Percentiles rank a stretch among this genome's conserved stretches.
Evolutionary conservation across 2,113 vertebrate genomes (phyloP).

Genomic region (Hydropotes inermis): DNA sequence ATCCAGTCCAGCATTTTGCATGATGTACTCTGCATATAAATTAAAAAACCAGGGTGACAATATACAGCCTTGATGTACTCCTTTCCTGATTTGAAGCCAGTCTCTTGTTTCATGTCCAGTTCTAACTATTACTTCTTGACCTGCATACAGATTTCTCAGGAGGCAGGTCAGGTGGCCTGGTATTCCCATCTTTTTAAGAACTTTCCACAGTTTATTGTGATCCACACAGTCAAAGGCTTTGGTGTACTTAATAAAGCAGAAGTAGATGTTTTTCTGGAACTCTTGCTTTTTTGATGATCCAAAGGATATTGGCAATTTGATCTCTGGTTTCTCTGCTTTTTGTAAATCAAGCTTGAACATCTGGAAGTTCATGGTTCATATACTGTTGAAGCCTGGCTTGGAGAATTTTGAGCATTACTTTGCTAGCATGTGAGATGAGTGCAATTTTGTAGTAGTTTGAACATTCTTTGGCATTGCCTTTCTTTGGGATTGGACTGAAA

Average conservation of each 20-base stretch:
- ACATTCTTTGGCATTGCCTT: background rate
- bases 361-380: background rate
- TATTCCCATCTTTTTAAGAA: background rate
- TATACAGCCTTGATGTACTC: background rate
- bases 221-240: background rate
- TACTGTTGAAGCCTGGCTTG: background rate
- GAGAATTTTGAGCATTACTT: background rate
- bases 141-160: background rate
- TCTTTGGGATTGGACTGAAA: background rate
- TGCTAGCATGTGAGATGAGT: background rate
- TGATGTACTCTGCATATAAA: background rate
- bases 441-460: background rate
- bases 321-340: background rate
- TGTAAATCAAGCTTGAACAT: background rate
- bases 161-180: background rate
- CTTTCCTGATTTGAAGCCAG: background rate
- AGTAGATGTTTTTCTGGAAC: background rate
- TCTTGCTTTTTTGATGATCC: background rate
- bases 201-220: background rate
- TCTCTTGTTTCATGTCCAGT: background rate
- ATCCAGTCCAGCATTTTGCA: background rate
- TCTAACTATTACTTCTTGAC: background rate
- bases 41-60: background rate
- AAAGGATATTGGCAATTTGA: background rate
- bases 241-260: background rate